Conservation (phyloP, 1,140 invertebrate genomes). For the Magallana gigas region DNA sequence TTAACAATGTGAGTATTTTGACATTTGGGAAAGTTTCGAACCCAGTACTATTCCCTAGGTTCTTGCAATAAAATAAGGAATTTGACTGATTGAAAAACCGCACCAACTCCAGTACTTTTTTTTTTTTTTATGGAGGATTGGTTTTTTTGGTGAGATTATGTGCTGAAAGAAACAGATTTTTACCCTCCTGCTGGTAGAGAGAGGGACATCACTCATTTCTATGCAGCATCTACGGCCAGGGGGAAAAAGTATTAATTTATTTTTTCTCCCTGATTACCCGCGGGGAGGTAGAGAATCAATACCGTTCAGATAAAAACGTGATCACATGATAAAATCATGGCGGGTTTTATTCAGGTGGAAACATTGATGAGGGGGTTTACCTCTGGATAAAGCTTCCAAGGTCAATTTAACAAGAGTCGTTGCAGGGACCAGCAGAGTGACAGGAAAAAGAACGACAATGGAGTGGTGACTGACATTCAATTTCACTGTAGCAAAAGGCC, state of each 20-base stretch:
- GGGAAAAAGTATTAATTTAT: constrained; percentile 25
- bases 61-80: too few species aligned
- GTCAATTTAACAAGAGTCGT: not conserved
- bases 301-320: constrained; percentile 14
- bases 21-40: too few species aligned
- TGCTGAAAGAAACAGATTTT: not conserved
- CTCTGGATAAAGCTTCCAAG: constrained; percentile 20
- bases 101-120: too few species aligned
- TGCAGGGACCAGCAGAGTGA: not conserved
- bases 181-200: not conserved
- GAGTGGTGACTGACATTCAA: not conserved
- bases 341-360: not conserved
- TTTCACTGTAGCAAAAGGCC: too few species aligned
- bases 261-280: constrained; percentile 18
- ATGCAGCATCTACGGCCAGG: constrained; percentile 13
- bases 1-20: too few species aligned
- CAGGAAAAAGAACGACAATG: not conserved
- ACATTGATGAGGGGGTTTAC: constrained; percentile 27
- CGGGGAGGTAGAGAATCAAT: constrained; percentile 26
- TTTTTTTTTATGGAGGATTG: too few species aligned
- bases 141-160: not conserved
- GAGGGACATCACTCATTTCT: constrained; percentile 17
- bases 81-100: too few species aligned
- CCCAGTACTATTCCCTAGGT: too few species aligned
- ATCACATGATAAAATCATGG: constrained; percentile 28